Percentiles rank a stretch among this genome's conserved stretches.
phyloP scores from a whole-genome alignment of 2,888 invertebrate genomes.

The Ceraclea dissimilis region DNA sequence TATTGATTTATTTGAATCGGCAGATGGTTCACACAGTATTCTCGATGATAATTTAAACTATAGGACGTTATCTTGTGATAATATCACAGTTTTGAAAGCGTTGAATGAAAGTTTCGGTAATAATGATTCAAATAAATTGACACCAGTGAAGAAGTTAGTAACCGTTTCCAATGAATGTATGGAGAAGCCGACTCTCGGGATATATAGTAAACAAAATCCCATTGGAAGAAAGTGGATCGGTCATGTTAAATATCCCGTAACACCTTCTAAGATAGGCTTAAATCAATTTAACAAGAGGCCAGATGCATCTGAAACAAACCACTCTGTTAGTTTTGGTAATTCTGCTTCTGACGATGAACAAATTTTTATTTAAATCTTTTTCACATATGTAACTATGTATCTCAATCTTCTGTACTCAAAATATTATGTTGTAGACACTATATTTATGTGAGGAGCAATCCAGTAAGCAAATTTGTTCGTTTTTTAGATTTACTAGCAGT shows the following conservation, averaged over 20 bases:
- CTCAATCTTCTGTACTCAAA: too few relatives aligned
- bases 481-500: too few relatives aligned
- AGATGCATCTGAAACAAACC: constrained; percentile 32
- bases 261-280: constrained; percentile 46
- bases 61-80: constrained; percentile 34
- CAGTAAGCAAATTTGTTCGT: too few relatives aligned
- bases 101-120: constrained; percentile 15
- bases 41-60: constrained; percentile 34
- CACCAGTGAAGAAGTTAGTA: constrained; percentile 20
- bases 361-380: constrained; percentile 48
- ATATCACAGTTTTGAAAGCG: constrained; percentile 23
- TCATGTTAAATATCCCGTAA: constrained; percentile 57
- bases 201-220: constrained; percentile 50
- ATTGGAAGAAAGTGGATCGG: constrained; percentile 55
- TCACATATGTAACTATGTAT: too few relatives aligned
- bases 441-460: too few relatives aligned
- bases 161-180: constrained; percentile 12
- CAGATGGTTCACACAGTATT: constrained; percentile 40
- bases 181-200: constrained; percentile 36
- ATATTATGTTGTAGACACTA: too few relatives aligned
- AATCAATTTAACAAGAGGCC: constrained; percentile 35
- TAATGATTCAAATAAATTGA: constrained; percentile 21
- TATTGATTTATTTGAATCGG: constrained; percentile 38
- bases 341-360: constrained; percentile 56
- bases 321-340: constrained; percentile 36